Evolutionary conservation across 2,797 vertebrate genomes (phyloP).

Genomic region (Scomberomorus guttatus): DNA sequence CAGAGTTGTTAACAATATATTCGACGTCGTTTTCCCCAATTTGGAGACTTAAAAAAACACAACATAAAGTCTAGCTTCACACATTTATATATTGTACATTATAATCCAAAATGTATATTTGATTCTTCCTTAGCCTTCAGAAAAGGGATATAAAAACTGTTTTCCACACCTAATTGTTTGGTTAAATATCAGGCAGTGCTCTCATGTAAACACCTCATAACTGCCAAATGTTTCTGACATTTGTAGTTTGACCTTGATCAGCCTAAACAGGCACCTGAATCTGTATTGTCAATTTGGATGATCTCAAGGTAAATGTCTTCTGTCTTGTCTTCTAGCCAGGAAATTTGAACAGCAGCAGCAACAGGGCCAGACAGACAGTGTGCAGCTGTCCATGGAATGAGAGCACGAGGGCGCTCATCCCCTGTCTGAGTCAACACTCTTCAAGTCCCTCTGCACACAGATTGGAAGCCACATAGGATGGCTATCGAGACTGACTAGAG

Average conservation of each 20-base stretch:
- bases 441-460: not conserved
- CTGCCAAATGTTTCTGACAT: too few species aligned
- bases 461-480: conserved; percentile 10
- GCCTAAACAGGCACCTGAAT: not conserved
- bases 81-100: too few species aligned
- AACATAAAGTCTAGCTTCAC: not conserved
- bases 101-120: too few species aligned
- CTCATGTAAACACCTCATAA: too few species aligned
- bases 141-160: too few species aligned
- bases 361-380: conserved; percentile 78
- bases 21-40: not conserved
- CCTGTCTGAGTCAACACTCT: conserved; percentile 6
- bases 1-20: not conserved
- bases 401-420: not conserved
- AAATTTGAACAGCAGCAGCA: conserved; percentile 79
- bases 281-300: not conserved
- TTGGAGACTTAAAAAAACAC: not conserved
- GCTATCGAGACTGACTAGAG: not conserved
- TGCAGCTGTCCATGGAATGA: conserved; percentile 88
- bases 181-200: too few species aligned
- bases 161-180: too few species aligned
- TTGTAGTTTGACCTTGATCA: too few species aligned
- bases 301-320: not conserved
- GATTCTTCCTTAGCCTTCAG: too few species aligned
- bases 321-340: conserved; percentile 73